phyloP scores from a whole-genome alignment of 2,888 invertebrate species.

The Epirrhoe alternata region DNA sequence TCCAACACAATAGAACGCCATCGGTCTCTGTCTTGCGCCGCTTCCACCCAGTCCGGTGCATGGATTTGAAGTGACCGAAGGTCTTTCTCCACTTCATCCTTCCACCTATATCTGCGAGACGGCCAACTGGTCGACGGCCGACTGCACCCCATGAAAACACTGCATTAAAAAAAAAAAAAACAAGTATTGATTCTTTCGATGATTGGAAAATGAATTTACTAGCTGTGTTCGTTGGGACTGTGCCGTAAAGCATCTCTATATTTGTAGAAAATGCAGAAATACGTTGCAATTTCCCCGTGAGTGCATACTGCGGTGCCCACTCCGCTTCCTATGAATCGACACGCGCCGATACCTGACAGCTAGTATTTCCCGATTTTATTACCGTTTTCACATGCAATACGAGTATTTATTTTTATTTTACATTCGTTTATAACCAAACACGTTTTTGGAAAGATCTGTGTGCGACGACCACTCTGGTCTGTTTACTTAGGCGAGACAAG shows the following conservation, averaged over 20 bases:
- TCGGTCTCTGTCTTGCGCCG: too few relatives aligned
- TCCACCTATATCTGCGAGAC: too few relatives aligned
- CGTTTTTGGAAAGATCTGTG: background rate
- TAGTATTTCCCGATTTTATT: slow-evolving; percentile 19
- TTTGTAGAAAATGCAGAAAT: slow-evolving; percentile 46
- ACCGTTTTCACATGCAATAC: background rate
- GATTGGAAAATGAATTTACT: background rate
- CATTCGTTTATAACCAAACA: background rate
- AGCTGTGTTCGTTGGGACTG: background rate
- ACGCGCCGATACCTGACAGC: slow-evolving; percentile 20
- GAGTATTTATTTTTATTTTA: slow-evolving; percentile 9
- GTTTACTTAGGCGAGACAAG: background rate
- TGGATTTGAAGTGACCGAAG: too few relatives aligned
- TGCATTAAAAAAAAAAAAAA: too few relatives aligned
- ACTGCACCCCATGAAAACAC: too few relatives aligned
- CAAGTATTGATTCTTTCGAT: too few relatives aligned
- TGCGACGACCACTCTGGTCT: background rate
- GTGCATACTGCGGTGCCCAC: slow-evolving; percentile 48
- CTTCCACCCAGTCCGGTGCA: too few relatives aligned
- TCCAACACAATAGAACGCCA: too few relatives aligned
- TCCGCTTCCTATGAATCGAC: slow-evolving; percentile 33
- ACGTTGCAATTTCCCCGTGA: slow-evolving; percentile 58
- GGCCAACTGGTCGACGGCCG: too few relatives aligned
- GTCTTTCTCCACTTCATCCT: too few relatives aligned
- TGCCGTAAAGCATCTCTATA: slow-evolving; percentile 43